phyloP scores from a whole-genome alignment of 2,888 invertebrate genomes.

The Hypercompe scribonia region DNA sequence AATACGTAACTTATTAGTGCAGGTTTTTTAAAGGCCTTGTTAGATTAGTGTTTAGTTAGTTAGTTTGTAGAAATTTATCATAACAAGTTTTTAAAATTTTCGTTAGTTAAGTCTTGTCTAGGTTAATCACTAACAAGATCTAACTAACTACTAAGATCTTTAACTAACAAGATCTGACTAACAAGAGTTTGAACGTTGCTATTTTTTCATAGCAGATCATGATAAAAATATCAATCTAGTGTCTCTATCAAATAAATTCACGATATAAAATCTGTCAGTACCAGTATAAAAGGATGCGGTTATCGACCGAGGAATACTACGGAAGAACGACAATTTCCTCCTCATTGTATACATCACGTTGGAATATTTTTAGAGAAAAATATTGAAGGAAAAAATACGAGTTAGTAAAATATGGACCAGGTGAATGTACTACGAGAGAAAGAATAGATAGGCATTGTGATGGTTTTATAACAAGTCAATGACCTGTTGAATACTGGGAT shows the following conservation, averaged over 20 bases:
- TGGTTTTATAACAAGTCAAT: slow-evolving; percentile 4
- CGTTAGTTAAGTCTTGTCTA: no score
- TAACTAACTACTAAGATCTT: no score
- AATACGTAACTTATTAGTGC: no score
- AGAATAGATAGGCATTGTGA: not conserved
- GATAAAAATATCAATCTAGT: slow-evolving; percentile 11
- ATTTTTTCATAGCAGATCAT: not conserved
- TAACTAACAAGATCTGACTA: no score
- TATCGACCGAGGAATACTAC: slow-evolving; percentile 18
- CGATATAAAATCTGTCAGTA: slow-evolving; percentile 9
- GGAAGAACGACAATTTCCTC: slow-evolving; percentile 36
- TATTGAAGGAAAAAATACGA: slow-evolving; percentile 5
- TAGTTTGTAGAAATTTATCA: no score
- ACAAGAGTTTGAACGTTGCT: no score
- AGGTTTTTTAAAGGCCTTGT: no score
- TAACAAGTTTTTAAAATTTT: no score
- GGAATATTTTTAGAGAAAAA: slow-evolving; percentile 16
- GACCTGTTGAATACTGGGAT: not conserved
- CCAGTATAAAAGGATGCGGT: slow-evolving; percentile 12
- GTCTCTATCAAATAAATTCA: slow-evolving; percentile 2
- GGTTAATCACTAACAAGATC: no score
- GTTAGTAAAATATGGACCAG: slow-evolving; percentile 10
- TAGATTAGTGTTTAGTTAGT: no score
- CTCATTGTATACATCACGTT: slow-evolving; percentile 19
- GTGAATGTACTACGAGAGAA: slow-evolving; percentile 12